phyloP scores from a whole-genome alignment of 2,113 vertebrate genomes.

The Pontoporia blainvillei region DNA sequence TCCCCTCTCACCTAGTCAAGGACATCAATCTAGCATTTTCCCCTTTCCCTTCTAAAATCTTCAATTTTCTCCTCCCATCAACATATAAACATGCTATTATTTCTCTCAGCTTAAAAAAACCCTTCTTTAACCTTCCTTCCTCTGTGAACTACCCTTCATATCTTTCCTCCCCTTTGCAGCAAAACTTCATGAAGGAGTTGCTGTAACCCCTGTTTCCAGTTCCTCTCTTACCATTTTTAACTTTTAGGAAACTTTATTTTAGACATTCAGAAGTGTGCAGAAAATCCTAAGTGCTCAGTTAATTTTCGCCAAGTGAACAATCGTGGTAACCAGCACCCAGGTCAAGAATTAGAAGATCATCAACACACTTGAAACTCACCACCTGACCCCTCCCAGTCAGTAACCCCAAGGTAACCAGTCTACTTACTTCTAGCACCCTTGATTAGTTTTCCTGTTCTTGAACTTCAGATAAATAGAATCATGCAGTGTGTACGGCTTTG shows the following conservation, averaged over 20 bases:
- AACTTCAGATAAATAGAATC: neutral
- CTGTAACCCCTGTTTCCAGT: neutral
- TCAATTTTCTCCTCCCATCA: neutral
- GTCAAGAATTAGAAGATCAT: neutral
- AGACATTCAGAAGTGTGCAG: neutral
- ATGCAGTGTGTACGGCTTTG: neutral
- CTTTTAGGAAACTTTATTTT: neutral
- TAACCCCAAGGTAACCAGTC: neutral
- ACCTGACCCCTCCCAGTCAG: neutral
- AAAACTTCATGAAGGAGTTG: neutral
- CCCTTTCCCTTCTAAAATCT: neutral
- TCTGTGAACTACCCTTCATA: neutral
- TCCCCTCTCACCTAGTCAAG: no score
- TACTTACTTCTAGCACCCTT: neutral
- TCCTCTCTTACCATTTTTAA: neutral
- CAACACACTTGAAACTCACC: neutral
- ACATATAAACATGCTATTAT: neutral
- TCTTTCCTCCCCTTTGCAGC: neutral
- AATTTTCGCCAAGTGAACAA: neutral
- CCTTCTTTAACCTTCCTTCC: neutral
- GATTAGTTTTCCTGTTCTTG: neutral
- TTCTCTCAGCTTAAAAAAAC: neutral
- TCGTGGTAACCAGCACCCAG: neutral
- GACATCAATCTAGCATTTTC: neutral
- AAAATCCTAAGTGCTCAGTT: neutral